Base-by-base conservation (phyloP, 2,797 vertebrate species). In the Zalophus californianus region DNA sequence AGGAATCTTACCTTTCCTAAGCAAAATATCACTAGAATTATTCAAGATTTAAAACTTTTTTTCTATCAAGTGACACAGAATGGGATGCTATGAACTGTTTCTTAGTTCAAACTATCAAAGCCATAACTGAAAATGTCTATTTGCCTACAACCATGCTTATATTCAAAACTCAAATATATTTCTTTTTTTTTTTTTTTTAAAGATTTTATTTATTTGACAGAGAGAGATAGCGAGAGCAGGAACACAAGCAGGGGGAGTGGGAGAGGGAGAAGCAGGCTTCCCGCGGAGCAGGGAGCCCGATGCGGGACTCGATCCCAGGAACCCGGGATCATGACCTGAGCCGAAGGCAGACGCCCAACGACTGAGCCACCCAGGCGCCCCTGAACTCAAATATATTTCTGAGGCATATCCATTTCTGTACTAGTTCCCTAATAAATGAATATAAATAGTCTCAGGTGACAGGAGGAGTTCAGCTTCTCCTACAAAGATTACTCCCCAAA, bases 1-100 rank as follows among this genome's bases (percentile, higher is more conserved):
- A 95, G 90, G 68, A 91, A 89, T 54, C 95, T 95, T 87, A 91
- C 7, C 9, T 96, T 93, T 90, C 92, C 66, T 94, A 96, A 95
- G 77, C 10, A 89, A 92, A 90, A 41, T 83, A 44, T 21, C 44
- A 84, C 86, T 78, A 86, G 78, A 95, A 96, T 94, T 68, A 94
- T 58, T 96, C 23, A 72, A 82, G 38, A 35, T 58, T 62, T 15
- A 25, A 25, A 52, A 70, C 54, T n/a, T 23, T 66, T 84, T 82
- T 80, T 72, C 87, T 80, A 86, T 58, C 44, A 96, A 78, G 86
- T 38, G 21, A 78, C 21, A 86, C 25, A 86, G n/a, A 90, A 29
- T 12, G 70, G 41, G 25, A 92, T 14, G 84, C 38, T 52, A 77
- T 73, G 60, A 89, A 83, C 58, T 29, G 27, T 44, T 50, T 85